Percentiles rank a stretch among this genome's conserved stretches.
Evolutionary conservation across 2,797 vertebrate genomes (phyloP).

Genomic region (Leuciscus waleckii): DNA sequence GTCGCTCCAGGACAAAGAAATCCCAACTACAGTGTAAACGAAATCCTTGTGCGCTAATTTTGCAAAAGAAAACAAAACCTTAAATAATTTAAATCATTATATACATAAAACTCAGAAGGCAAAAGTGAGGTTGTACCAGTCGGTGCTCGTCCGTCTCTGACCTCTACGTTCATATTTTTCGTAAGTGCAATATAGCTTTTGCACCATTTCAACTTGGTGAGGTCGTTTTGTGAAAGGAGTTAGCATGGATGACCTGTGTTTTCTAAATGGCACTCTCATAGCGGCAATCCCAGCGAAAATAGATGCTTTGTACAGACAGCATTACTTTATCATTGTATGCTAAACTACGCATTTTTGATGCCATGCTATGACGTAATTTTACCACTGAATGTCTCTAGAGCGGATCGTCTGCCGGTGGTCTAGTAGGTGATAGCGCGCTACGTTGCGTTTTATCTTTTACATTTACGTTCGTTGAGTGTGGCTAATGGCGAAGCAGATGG

Average conservation of each 20-base stretch:
- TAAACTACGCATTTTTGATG: conserved; percentile 48
- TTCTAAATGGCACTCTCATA: conserved; percentile 52
- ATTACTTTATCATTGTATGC: conserved; percentile 15
- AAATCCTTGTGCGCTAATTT: conserved; percentile 64
- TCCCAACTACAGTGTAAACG: conserved; percentile 66
- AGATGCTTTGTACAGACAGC: conserved; percentile 52
- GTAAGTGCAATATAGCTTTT: conserved; percentile 25
- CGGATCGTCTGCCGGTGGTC: conserved; percentile 50
- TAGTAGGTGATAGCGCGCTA: conserved; percentile 75
- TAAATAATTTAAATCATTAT: conserved; percentile 81
- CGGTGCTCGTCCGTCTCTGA: conserved; percentile 56
- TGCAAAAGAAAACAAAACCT: conserved; percentile 68
- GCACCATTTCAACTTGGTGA: conserved; percentile 42
- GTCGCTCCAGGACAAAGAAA: conserved; percentile 20
- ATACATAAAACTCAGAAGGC: conserved; percentile 73
- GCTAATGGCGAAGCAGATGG: conserved; percentile 67
- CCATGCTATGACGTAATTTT: conserved; percentile 51
- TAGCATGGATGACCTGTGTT: conserved; percentile 57
- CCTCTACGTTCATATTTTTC: conserved; percentile 23
- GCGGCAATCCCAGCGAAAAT: conserved; percentile 50
- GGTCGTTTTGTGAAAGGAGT: conserved; percentile 42
- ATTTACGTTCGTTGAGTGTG: conserved; percentile 51
- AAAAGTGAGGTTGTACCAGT: conserved; percentile 74
- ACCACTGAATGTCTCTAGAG: conserved; percentile 60
- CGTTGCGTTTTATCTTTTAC: conserved; percentile 60